These are phyloP conservation scores for Geotrupes spiniger DNA, from an alignment of 2,888 invertebrate species.

Conservation along the genomic window DNA sequence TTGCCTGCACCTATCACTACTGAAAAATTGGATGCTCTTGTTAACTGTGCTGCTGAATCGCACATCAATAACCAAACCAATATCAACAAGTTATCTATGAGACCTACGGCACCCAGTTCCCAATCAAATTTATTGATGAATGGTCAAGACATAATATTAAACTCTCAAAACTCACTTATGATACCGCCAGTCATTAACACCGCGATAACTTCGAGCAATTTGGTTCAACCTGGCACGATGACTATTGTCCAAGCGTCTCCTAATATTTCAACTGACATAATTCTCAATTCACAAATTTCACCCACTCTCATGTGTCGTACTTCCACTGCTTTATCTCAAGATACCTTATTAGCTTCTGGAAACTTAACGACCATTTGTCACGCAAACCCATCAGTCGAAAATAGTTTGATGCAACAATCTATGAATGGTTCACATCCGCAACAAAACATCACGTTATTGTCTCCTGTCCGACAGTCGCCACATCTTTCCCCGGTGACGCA, in stretches of 20 bases:
- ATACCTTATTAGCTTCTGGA: constrained; percentile 31
- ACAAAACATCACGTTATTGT: constrained; percentile 40
- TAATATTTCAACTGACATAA: constrained; percentile 57
- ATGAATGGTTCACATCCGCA: constrained; percentile 21
- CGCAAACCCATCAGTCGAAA: constrained; percentile 35
- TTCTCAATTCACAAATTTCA: constrained; percentile 60
- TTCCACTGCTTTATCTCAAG: constrained; percentile 32
- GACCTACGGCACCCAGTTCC: constrained; percentile 4
- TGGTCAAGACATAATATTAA: constrained; percentile 48
- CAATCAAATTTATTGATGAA: constrained; percentile 35
- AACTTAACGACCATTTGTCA: constrained; percentile 33
- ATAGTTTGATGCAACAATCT: constrained; percentile 26
- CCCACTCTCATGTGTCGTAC: constrained; percentile 58
- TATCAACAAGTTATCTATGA: constrained; percentile 3
- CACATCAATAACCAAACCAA: constrained; percentile 47
- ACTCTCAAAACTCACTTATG: constrained; percentile 37
- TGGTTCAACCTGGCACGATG: constrained; percentile 46
- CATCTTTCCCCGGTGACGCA: constrained; percentile 18
- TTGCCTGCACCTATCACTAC: constrained; percentile 41
- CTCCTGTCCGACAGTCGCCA: constrained; percentile 1
- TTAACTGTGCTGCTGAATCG: constrained; percentile 56
- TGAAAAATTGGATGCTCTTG: constrained; percentile 59
- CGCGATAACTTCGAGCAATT: constrained; percentile 32
- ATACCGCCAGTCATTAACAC: constrained; percentile 36
- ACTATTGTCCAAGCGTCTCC: constrained; percentile 42